phyloP scores from a whole-genome alignment of 2,888 invertebrate species.

The Quadriops clusia region DNA sequence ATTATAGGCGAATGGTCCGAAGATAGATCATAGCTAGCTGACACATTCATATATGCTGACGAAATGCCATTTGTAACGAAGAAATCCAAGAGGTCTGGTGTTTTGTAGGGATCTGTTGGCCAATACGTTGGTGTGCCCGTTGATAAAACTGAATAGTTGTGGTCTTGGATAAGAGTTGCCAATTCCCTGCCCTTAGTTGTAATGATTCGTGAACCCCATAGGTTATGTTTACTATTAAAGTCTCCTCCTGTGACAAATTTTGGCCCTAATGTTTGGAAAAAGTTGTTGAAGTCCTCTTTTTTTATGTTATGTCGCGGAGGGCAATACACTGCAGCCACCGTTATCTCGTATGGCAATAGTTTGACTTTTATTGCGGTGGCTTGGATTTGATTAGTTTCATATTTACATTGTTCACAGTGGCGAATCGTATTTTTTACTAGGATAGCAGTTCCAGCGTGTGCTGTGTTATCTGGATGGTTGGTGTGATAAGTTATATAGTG shows the following conservation, averaged over 20 bases:
- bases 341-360: constrained; percentile 9
- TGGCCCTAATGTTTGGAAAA: constrained; percentile 12
- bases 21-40: too few species aligned
- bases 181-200: constrained; percentile 13
- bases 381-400: constrained; percentile 7
- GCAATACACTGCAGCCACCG: constrained; percentile 17
- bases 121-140: constrained; percentile 20
- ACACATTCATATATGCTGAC: too few species aligned
- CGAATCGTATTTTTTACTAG: too few species aligned
- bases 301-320: constrained; percentile 18
- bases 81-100: constrained; percentile 20
- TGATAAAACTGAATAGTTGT: constrained; percentile 12
- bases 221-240: constrained; percentile 17
- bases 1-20: too few species aligned
- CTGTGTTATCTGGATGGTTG: too few species aligned
- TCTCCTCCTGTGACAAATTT: constrained; percentile 18
- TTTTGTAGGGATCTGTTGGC: constrained; percentile 18
- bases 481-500: too few species aligned
- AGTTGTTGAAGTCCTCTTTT: constrained; percentile 13
- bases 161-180: constrained; percentile 7
- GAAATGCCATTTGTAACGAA: constrained; percentile 17
- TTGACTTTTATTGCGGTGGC: constrained; percentile 14
- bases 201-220: constrained; percentile 17
- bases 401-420: too few species aligned
- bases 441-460: too few species aligned